Evolutionary conservation across 2,113 vertebrate genomes (phyloP).

Genomic region (Catagonus wagneri): DNA sequence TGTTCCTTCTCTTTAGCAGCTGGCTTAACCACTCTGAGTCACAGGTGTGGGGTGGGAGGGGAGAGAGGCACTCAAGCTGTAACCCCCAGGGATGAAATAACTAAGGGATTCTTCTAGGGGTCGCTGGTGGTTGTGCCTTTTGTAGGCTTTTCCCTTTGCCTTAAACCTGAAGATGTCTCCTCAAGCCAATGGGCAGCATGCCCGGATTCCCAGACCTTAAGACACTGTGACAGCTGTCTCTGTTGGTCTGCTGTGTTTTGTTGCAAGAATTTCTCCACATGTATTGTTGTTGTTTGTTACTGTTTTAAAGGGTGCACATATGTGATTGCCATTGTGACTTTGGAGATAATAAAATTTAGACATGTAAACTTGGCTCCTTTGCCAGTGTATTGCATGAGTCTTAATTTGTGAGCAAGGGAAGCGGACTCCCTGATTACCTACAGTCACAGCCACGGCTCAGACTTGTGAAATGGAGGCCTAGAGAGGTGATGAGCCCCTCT

Average conservation of each 20-base stretch:
- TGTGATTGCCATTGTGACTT: slow-evolving; percentile 81
- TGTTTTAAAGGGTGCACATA: slow-evolving; percentile 80
- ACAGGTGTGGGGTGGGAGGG: not conserved
- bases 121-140: slow-evolving; percentile 75
- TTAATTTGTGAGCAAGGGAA: slow-evolving; percentile 44
- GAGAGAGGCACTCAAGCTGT: not conserved
- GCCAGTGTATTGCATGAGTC: slow-evolving; percentile 49
- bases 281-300: slow-evolving; percentile 67
- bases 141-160: slow-evolving; percentile 85
- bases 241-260: slow-evolving; percentile 77
- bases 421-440: not conserved
- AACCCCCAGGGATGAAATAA: slow-evolving; percentile 29
- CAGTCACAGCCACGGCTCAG: slow-evolving; percentile 1
- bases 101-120: slow-evolving; percentile 52
- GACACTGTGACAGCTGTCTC: slow-evolving; percentile 83
- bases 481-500: not conserved
- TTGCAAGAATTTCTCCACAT: slow-evolving; percentile 74
- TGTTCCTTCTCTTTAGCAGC: slow-evolving; percentile 47
- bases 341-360: slow-evolving; percentile 73
- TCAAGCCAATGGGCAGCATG: slow-evolving; percentile 67
- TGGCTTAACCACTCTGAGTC: slow-evolving; percentile 62
- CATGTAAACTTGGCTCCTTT: slow-evolving; percentile 58
- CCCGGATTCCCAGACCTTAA: slow-evolving; percentile 84
- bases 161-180: slow-evolving; percentile 82
- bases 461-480: slow-evolving; percentile 3